phyloP scores from a whole-genome alignment of 64 coral and sea anemone species.

The Pocillopora damicornis region DNA sequence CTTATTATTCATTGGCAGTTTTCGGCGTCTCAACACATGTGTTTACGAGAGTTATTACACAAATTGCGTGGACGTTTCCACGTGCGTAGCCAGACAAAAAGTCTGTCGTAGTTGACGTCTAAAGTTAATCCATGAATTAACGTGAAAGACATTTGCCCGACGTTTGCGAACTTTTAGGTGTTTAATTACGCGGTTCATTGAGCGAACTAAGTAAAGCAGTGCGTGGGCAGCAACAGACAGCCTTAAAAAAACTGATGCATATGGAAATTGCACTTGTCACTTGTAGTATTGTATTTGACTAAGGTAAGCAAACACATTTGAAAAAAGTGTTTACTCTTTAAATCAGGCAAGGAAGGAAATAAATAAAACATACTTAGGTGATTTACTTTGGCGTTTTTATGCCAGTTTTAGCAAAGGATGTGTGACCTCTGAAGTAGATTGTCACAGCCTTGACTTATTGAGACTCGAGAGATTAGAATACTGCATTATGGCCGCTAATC shows the following conservation, averaged over 20 bases:
- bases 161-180: not conserved
- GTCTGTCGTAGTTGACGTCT: not conserved
- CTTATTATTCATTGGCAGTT: not conserved
- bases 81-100: slow-evolving; percentile 1
- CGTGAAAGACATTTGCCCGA: slow-evolving; percentile 10
- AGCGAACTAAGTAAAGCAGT: not conserved
- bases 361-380: not conserved
- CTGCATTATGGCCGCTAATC: slow-evolving; percentile 10
- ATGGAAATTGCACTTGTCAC: not conserved
- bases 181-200: not conserved
- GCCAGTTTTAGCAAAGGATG: too few species aligned
- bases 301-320: slow-evolving; percentile 18
- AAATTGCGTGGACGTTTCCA: slow-evolving; percentile 4
- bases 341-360: not conserved
- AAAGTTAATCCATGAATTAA: not conserved
- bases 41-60: not conserved
- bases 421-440: not conserved
- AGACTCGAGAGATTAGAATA: slow-evolving; percentile 13
- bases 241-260: not conserved
- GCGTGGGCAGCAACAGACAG: not conserved
- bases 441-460: not conserved
- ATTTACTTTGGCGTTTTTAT: slow-evolving; percentile 3
- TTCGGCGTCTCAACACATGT: not conserved
- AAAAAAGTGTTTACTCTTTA: slow-evolving; percentile 3
- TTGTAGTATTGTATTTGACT: slow-evolving; percentile 11